These are phyloP conservation scores for Trichomalopsis sarcophagae DNA, from an alignment of 1,140 invertebrate species.

Conservation along the genomic window DNA sequence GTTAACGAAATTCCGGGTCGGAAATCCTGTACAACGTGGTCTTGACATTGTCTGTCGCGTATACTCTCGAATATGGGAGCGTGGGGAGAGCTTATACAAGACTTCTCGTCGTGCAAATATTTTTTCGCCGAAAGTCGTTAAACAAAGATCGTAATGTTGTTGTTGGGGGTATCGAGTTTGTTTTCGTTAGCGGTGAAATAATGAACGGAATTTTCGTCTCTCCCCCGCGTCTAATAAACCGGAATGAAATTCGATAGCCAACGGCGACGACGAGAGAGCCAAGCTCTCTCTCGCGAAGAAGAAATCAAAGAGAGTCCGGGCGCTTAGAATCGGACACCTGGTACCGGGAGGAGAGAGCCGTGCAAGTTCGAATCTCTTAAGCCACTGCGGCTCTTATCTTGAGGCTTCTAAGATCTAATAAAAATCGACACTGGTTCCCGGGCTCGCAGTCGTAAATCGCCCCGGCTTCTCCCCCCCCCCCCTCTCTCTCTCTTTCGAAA, in stretches of 20 bases:
- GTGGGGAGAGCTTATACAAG: too few relatives aligned
- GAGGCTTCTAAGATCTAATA: neutral
- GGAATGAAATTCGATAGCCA: neutral
- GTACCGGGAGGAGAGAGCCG: neutral
- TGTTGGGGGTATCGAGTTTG: too few relatives aligned
- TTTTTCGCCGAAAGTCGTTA: too few relatives aligned
- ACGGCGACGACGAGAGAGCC: neutral
- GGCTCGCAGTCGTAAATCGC: neutral
- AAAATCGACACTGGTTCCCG: neutral
- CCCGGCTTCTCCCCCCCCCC: neutral
- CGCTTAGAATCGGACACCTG: neutral
- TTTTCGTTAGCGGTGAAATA: too few relatives aligned
- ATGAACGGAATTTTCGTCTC: too few relatives aligned
- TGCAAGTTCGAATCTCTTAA: slow-evolving; percentile 1
- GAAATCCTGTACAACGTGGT: neutral
- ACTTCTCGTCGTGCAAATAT: too few relatives aligned
- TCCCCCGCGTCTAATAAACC: too few relatives aligned
- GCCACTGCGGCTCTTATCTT: neutral
- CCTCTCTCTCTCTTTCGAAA: too few relatives aligned
- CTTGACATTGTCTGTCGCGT: too few relatives aligned
- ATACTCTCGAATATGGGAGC: too few relatives aligned
- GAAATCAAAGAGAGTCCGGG: neutral
- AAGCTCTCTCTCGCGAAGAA: neutral
- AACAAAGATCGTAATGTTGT: too few relatives aligned
- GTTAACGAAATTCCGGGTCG: slow-evolving; percentile 2